Conservation (phyloP, 2,888 invertebrate species). For the Cremastinae sp. region DNA sequence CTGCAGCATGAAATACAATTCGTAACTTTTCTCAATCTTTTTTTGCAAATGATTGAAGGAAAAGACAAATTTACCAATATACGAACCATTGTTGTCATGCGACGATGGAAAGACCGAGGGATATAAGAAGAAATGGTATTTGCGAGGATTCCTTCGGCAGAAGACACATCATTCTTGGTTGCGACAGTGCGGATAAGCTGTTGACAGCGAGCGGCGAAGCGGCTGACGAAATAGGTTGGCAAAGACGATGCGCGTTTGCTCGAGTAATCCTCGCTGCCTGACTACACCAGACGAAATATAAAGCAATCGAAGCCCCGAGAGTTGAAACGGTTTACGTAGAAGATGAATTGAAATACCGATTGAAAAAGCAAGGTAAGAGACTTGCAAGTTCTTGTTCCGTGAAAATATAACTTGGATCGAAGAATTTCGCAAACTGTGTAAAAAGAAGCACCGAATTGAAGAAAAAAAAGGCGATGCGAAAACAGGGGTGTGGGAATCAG, state of each 20-base stretch:
- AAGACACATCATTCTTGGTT: conserved; percentile 28
- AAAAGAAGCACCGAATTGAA: conserved; percentile 17
- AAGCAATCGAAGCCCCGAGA: conserved; percentile 29
- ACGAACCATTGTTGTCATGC: conserved; percentile 59
- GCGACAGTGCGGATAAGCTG: conserved; percentile 41
- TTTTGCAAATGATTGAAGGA: conserved; percentile 65
- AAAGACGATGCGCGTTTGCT: conserved; percentile 26
- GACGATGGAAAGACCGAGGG: conserved; percentile 18
- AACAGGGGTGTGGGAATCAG: conserved; percentile 64
- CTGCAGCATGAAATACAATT: conserved; percentile 42
- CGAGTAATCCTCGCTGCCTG: conserved; percentile 16
- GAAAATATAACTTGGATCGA: conserved; percentile 26
- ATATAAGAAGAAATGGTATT: conserved; percentile 31
- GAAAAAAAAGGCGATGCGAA: conserved; percentile 64
- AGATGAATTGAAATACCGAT: conserved; percentile 64
- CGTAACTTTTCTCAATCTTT: conserved; percentile 27
- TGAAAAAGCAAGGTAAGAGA: conserved; percentile 68
- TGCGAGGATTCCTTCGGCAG: conserved; percentile 29
- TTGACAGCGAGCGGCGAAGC: conserved; percentile 17
- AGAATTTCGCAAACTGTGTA: conserved; percentile 10
- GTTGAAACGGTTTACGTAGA: conserved; percentile 1
- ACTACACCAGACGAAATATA: conserved; percentile 19
- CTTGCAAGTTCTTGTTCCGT: conserved; percentile 17
- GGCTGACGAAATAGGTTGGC: conserved; percentile 44
- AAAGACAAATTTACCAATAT: conserved; percentile 67